phyloP scores from a whole-genome alignment of 2,888 invertebrate genomes.

The Salpingus planirostris region DNA sequence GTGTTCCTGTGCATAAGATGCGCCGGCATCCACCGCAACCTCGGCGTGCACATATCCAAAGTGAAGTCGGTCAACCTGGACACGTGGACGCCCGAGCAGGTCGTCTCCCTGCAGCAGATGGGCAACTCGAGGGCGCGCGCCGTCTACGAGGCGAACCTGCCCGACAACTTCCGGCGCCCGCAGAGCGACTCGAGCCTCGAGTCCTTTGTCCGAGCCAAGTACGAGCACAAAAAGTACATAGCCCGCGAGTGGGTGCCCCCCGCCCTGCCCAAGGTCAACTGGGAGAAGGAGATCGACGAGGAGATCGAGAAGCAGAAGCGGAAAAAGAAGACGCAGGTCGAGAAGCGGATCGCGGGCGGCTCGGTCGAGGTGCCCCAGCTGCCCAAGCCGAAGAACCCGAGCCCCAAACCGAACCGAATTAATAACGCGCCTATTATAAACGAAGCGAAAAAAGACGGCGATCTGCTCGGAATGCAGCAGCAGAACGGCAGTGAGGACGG shows the following conservation, averaged over 20 bases:
- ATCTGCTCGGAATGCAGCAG: conserved; percentile 34
- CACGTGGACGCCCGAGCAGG: conserved; percentile 96
- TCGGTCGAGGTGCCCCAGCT: conserved; percentile 47
- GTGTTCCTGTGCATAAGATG: conserved; percentile 98
- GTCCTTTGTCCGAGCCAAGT: conserved; percentile 94
- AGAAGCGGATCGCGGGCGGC: conserved; percentile 36
- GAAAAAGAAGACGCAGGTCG: conserved; percentile 59
- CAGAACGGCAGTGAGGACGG: conserved; percentile 55
- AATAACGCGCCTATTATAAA: conserved; percentile 11
- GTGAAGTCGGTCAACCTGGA: conserved; percentile 98
- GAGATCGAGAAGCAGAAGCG: conserved; percentile 74
- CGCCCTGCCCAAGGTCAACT: conserved; percentile 65
- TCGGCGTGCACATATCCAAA: conserved; percentile 97
- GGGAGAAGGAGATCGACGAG: conserved; percentile 82
- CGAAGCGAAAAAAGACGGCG: conserved; percentile 26
- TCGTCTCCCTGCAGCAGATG: conserved; percentile 85
- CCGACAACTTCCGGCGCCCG: conserved; percentile 89
- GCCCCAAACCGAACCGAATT: conserved; percentile 44
- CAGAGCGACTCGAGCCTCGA: conserved; percentile 91
- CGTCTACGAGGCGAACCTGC: conserved; percentile 94
- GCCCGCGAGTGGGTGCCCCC: conserved; percentile 96
- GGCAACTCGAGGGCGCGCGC: conserved; percentile 95
- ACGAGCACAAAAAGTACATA: conserved; percentile 97
- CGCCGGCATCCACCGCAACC: conserved; percentile 96
- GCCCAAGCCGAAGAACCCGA: conserved; percentile 51